A percentile compares a stretch with the other conserved stretches of the same genome.
Evolutionary conservation across 2,888 invertebrate genomes (phyloP).

Genomic region (Zygothrica quintamaculata): DNA sequence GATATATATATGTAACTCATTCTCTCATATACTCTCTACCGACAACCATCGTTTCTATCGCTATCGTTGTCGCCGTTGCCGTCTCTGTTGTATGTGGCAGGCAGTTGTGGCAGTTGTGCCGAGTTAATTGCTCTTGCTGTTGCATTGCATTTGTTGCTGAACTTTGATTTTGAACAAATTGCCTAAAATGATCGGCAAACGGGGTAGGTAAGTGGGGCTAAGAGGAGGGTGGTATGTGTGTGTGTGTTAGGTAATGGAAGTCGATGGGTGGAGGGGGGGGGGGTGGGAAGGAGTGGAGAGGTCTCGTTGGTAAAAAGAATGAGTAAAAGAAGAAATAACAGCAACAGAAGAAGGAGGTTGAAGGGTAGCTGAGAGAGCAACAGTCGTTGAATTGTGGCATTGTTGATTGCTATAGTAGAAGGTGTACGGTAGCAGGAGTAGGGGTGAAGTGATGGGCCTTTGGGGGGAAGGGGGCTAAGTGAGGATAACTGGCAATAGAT

Average conservation of each 20-base stretch:
- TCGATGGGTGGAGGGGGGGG: no score
- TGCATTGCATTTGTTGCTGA: constrained; percentile 77
- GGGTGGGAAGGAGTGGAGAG: constrained; percentile 9
- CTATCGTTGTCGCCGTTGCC: constrained; percentile 1
- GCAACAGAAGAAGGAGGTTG: not conserved
- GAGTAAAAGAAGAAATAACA: not conserved
- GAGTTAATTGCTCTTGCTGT: constrained; percentile 78
- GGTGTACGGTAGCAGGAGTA: constrained; percentile 5
- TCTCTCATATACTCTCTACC: no score
- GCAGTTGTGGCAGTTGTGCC: constrained; percentile 72
- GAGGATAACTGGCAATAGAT: constrained; percentile 42
- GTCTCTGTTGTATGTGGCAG: constrained; percentile 42
- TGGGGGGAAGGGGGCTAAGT: not conserved
- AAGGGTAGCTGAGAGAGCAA: constrained; percentile 43
- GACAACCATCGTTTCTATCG: not conserved
- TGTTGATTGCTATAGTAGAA: constrained; percentile 59
- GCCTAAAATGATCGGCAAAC: constrained; percentile 58
- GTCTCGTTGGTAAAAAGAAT: not conserved
- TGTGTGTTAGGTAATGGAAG: no score
- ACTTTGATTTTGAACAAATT: constrained; percentile 77
- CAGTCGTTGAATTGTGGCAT: constrained; percentile 67
- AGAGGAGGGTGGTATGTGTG: no score
- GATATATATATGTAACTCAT: no score
- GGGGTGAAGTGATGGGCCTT: no score
- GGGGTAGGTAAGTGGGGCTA: constrained; percentile 6